phyloP scores from a whole-genome alignment of 2,797 vertebrate species.

The Tympanoctomys barrerae region DNA sequence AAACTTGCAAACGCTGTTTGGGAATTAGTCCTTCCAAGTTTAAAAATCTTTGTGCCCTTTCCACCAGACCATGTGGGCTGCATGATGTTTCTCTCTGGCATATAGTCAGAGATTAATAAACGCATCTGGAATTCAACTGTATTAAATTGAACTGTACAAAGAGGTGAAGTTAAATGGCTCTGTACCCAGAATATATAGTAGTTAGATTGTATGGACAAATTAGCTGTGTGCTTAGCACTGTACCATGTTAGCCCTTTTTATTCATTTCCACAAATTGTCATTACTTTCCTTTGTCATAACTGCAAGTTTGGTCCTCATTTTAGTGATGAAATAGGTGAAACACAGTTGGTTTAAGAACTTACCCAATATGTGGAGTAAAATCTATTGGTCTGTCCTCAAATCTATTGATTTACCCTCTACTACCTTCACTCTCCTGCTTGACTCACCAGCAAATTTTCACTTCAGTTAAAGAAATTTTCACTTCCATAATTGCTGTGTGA shows the following conservation, averaged over 20 bases:
- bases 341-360: background rate
- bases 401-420: background rate
- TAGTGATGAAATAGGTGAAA: background rate
- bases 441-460: background rate
- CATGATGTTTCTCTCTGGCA: background rate
- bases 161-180: background rate
- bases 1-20: background rate
- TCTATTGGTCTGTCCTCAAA: background rate
- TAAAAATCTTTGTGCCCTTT: background rate
- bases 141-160: background rate
- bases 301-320: background rate
- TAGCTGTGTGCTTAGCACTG: background rate
- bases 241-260: background rate
- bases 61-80: background rate
- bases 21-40: background rate
- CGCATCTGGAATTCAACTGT: background rate
- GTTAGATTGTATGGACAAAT: constrained; percentile 7
- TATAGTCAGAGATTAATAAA: background rate
- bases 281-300: background rate
- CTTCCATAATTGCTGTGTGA: background rate
- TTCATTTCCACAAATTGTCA: background rate
- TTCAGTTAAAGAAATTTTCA: constrained; percentile 16
- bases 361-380: background rate
- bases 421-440: background rate
- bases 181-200: background rate